phyloP scores from a whole-genome alignment of 2,113 vertebrate species.

The Steatornis caripensis region DNA sequence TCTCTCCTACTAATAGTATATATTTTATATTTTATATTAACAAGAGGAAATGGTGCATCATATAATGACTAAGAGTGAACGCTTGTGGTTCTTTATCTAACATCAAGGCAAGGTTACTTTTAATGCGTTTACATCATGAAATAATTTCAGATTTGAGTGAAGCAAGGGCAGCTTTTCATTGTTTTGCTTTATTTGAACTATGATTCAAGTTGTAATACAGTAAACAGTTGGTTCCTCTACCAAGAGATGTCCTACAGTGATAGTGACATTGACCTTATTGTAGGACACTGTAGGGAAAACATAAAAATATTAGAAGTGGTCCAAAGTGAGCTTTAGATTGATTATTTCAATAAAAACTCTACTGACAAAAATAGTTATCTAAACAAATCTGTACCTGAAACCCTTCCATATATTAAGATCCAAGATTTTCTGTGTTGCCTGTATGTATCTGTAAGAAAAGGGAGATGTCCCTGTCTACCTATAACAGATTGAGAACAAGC shows the following conservation, averaged over 20 bases:
- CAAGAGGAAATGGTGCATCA: neutral
- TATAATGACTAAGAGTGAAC: accelerated
- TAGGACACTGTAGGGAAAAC: neutral
- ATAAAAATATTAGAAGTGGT: neutral
- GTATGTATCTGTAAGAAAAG: neutral
- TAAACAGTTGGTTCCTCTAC: neutral
- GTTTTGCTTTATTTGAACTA: neutral
- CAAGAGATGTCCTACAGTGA: neutral
- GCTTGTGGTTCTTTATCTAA: neutral
- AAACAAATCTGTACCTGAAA: neutral
- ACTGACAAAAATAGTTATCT: neutral
- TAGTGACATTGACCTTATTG: neutral
- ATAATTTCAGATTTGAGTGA: neutral
- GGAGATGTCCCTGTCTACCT: neutral
- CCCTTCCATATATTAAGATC: neutral
- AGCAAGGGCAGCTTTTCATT: neutral
- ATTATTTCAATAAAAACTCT: neutral
- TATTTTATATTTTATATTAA: neutral
- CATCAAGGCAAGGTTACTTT: neutral
- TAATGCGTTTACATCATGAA: neutral
- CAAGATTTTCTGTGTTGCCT: neutral
- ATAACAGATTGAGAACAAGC: neutral
- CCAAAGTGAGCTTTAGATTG: neutral
- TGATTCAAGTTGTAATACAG: neutral
- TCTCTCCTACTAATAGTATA: neutral